Evolutionary conservation across 2,113 vertebrate species (phyloP), one percentile per base, ranked within the genome.

Genomic region (Salvelinus alpinus): DNA sequence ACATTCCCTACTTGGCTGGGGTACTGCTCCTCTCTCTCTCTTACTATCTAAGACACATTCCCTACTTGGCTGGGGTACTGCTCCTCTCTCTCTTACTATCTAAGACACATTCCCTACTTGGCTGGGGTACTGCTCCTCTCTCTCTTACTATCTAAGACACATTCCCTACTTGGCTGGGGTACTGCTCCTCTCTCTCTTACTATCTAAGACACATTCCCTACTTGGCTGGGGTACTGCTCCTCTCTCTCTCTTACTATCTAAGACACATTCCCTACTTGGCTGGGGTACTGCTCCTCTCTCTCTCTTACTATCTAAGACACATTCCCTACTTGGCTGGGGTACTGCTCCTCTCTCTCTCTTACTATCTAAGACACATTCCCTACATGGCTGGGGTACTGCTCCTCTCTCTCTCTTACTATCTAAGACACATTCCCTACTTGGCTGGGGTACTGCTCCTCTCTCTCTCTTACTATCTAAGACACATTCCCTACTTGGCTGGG

Each of bases 271-370:
- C 1, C 31, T 31, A 31, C 31, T 31, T 31, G 31, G 31, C 94
- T 99, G 95, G 97, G 96, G 97, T 96, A 96, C 91, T 95, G 90
- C 96, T 96, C 95, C 94, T 94, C 96, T 93, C 88, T 93, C 88
- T 94, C 86, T 90, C 31, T 34, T 87, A 86, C 83, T 44, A 9
- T 44, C 38, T 44, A 44, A 44, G 38, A 44, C 5, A 31, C 14
- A 67, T 16, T 5, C 18, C 16, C 59, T 16, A 34, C 6, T 67
- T 71, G 77, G 78, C 71, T 68, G 64, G 16, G 20, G n/a, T 24
- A 44, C 38, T 34, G 34, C 34, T 34, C 73, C 47, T 29, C 64
- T 75, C 47, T 82, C 18, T 73, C 70, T 31, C 31, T 31, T 59
- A 18, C 73, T 72, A 6, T 34, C 31, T 34, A 34, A 34, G 6